Base-by-base conservation (phyloP, 2,888 invertebrate genomes). In the Kuschelorhynchus macadamiae region DNA sequence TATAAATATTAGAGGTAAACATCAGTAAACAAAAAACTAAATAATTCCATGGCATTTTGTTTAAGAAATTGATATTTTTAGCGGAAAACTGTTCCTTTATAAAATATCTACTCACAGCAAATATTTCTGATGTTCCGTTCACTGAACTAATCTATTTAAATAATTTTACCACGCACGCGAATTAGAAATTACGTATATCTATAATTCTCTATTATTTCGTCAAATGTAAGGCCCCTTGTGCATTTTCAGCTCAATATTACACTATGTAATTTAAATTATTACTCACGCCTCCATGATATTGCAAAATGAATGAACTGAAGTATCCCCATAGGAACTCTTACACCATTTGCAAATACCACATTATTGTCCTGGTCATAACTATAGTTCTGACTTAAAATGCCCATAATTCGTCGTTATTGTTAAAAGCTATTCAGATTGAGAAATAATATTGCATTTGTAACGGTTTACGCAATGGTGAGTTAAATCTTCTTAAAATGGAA, bases 401-500 rank as follows among this genome's bases (percentile, higher is more conserved):
- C 61, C 52, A 67, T 67, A 67, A 67, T 60, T 61, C 60, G 39
- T 55, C 30, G 60, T 61, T 67, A 55, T 59, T 65, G 65, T 65
- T 57, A 64, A 64, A 50, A 57, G 64, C 56, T 36, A 62, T 63
- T 63, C 39, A 21, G 55, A 60, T 60, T 66, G 60, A 60, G 60
- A 66, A 66, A 60, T 66, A 66, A 66, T 44, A 53, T 53, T 53
- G 44, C 32, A 60, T 47, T 65, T 41, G 50, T 57, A 65, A 65
- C 57, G 57, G 65, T 65, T 57, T 63, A 16, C 59, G 65, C 42
- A 52, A 57, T 52, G 36, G 42, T 18, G 53, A 60, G 66, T 53
- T 66, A 66, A 66, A 66, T 66, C 66, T 66, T 60, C 66, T 46
- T 17, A 60, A 66, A 60, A 59, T 53, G 66, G 53, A 60, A 66